phyloP scores from a whole-genome alignment of 2,113 vertebrate species.

The Murina feae region DNA sequence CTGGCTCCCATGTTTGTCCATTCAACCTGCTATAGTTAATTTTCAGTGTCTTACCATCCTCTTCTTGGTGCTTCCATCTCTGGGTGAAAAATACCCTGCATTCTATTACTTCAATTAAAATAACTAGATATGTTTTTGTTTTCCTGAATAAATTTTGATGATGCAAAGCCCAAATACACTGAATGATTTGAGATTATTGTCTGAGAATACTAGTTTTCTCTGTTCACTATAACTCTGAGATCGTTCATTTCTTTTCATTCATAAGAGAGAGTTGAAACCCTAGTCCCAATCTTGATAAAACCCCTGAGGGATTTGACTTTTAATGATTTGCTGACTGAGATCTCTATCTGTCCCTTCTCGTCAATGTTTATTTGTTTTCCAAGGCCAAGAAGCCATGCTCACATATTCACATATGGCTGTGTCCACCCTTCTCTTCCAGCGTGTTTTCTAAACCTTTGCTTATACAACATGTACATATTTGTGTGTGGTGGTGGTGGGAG shows the following conservation, averaged over 20 bases:
- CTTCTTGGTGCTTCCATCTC: not conserved
- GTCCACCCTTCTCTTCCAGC: not conserved
- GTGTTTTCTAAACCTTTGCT: not conserved
- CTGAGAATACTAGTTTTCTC: not conserved
- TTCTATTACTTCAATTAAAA: not conserved
- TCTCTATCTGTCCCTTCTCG: not conserved
- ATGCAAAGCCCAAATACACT: not conserved
- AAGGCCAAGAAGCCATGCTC: not conserved
- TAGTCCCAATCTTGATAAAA: not conserved
- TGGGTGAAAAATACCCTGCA: not conserved
- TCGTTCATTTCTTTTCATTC: not conserved
- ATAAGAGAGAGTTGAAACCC: not conserved
- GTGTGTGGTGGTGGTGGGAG: not conserved
- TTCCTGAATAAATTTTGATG: not conserved
- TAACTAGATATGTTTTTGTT: not conserved
- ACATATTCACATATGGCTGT: not conserved
- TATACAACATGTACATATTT: not conserved
- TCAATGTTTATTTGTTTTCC: not conserved
- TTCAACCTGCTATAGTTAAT: not conserved
- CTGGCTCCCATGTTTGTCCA: not conserved
- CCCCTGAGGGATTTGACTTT: not conserved
- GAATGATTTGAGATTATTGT: not conserved
- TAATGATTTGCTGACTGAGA: not conserved
- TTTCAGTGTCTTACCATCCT: not conserved
- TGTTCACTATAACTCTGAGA: not conserved